A percentile compares a stretch with the other conserved stretches of the same genome.
These are phyloP conservation scores for Engraulis encrasicolus DNA, from an alignment of 2,113 vertebrate genomes.

Conservation along the genomic window DNA sequence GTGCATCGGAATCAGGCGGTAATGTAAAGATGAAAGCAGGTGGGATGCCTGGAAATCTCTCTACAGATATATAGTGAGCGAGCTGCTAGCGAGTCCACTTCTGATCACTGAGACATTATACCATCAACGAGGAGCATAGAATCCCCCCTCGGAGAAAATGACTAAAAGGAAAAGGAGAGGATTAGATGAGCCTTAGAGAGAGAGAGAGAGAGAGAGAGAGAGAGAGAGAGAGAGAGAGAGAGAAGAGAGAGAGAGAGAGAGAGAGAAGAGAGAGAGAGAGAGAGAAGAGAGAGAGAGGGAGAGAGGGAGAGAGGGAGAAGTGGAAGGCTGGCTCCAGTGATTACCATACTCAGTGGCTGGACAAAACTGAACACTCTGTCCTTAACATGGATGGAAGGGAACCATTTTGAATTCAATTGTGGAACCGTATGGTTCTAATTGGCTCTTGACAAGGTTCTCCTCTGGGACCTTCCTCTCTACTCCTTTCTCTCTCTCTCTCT, in stretches of 20 bases:
- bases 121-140: neutral
- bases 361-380: conserved; percentile 69
- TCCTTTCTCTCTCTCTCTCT: neutral
- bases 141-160: neutral
- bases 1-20: neutral
- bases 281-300: neutral
- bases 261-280: too few species aligned
- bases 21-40: neutral
- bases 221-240: neutral
- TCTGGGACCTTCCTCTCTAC: neutral
- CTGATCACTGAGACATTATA: neutral
- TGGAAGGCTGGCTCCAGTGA: neutral
- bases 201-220: neutral
- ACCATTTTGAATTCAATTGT: conserved; percentile 82
- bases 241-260: neutral
- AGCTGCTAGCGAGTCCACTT: neutral
- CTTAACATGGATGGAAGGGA: conserved; percentile 80
- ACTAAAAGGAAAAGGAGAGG: neutral
- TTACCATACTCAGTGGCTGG: neutral
- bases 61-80: neutral
- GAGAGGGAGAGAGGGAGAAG: neutral
- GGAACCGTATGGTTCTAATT: conserved; percentile 77
- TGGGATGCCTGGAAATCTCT: neutral
- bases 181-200: neutral
- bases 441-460: conserved; percentile 57